Evolutionary conservation across 2,797 vertebrate species (phyloP).

Genomic region (Enteromius thamalakanensis): DNA sequence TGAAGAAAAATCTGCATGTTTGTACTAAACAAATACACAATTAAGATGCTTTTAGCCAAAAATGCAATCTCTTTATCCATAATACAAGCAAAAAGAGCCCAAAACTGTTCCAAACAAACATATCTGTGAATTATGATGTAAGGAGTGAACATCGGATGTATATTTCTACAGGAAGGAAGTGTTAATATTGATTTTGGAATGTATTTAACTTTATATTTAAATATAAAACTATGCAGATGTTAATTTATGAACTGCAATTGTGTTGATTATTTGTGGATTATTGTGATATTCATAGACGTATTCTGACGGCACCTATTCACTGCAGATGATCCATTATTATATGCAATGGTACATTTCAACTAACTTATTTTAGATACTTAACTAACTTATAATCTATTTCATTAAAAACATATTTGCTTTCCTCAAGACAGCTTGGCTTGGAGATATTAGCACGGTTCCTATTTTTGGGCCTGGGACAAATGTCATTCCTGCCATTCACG

Average conservation of each 20-base stretch:
- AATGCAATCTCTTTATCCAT: not conserved
- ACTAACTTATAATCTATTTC: not conserved
- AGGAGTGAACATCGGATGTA: not conserved
- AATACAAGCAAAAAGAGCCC: not conserved
- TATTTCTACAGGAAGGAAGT: not conserved
- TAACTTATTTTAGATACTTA: not conserved
- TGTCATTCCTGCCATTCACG: constrained; percentile 87
- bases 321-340: not conserved
- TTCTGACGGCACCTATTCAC: not conserved
- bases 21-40: not conserved
- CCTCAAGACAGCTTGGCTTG: constrained; percentile 83
- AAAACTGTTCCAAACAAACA: not conserved
- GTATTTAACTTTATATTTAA: not conserved
- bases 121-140: not conserved
- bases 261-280: not conserved
- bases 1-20: not conserved
- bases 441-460: constrained; percentile 78
- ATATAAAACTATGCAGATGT: not conserved
- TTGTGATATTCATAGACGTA: not conserved
- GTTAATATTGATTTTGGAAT: not conserved
- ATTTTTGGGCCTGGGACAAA: constrained; percentile 87
- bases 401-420: constrained; percentile 6
- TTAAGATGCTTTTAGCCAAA: not conserved
- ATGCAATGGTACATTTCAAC: not conserved
- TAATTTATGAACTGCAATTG: not conserved